Evolutionary conservation across 2,113 vertebrate species (phyloP).

Genomic region (Thymallus thymallus): DNA sequence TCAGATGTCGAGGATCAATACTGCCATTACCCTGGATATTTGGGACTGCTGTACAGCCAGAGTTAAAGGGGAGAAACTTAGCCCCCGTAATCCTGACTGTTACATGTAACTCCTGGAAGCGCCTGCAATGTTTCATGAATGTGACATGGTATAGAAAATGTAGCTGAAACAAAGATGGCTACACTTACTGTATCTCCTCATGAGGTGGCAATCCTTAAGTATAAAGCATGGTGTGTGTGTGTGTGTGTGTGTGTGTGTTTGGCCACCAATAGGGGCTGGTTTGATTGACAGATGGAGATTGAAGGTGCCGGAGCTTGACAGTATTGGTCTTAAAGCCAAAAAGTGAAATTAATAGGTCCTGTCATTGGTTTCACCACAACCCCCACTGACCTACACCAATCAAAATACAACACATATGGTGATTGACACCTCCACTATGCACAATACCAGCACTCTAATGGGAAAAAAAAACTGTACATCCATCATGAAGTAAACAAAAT

Average conservation of each 20-base stretch:
- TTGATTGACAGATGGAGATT: constrained; percentile 63
- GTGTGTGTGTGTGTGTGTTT: constrained; percentile 22
- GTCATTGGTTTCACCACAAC: constrained; percentile 51
- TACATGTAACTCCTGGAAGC: background rate
- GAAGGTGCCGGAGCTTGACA: constrained; percentile 66
- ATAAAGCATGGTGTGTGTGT: background rate
- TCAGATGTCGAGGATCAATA: constrained; percentile 51
- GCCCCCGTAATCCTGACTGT: constrained; percentile 23
- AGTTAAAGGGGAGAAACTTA: constrained; percentile 46
- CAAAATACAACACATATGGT: constrained; percentile 16
- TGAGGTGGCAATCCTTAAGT: too few species aligned
- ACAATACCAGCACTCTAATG: constrained; percentile 2
- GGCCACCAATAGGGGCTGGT: constrained; percentile 29
- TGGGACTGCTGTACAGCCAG: constrained; percentile 27
- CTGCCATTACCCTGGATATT: constrained; percentile 41
- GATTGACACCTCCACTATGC: constrained; percentile 50
- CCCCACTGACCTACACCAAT: constrained; percentile 32
- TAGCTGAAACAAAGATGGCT: background rate
- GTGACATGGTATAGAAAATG: background rate
- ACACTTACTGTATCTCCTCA: background rate
- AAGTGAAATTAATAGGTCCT: constrained; percentile 67
- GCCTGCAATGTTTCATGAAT: background rate
- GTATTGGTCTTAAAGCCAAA: constrained; percentile 66
- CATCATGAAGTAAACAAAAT: constrained; percentile 32
- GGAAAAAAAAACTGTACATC: constrained; percentile 16